Evolutionary conservation across 2,888 invertebrate species (phyloP), one percentile per base, ranked within the genome.

Genomic region (Invenusta paracnida): DNA sequence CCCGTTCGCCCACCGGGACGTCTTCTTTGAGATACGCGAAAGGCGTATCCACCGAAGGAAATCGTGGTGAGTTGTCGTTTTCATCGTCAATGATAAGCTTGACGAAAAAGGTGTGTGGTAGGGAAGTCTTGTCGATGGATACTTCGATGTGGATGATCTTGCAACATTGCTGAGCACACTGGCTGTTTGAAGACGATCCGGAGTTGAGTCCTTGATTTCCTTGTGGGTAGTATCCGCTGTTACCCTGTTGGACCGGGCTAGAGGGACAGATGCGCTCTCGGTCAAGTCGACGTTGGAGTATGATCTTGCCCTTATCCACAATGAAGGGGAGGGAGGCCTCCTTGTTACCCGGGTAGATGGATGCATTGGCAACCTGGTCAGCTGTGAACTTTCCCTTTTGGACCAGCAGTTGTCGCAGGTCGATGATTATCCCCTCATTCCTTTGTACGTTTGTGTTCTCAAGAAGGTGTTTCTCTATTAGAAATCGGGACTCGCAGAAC

Each of bases 181-280:
- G 5, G 2, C 1, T 2, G n/a, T 82, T 82, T 5, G 11, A 5
- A 2, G 2, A 5, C 2, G 5, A 5, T 5, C 23, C 2, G 11
- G 5, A 2, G 23, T 73, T 73, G 2, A 5, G 73, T 28, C 2
- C 2, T 82, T 82, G 29, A 17, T 27, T 82, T 2, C n/a, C 79
- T 5, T 79, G 23, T n/a, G n/a, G n/a, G n/a, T n/a, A n/a, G n/a
- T n/a, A n/a, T n/a, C n/a, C n/a, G n/a, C n/a, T n/a, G n/a, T n/a
- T n/a, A n/a, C n/a, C n/a, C n/a, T n/a, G n/a, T n/a, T n/a, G n/a
- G n/a, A n/a, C n/a, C n/a, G n/a, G n/a, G 2, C n/a, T 27, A 11
- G 79, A 11, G 23, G 82, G 29, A 82, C 82, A 82, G 31, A 82
- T 82, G n/a, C 82, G 29, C 28, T 82, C 82, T 23, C 82, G 23